Evolutionary conservation across 2,888 invertebrate species (phyloP).

Genomic region (Netelia fuscicornis): DNA sequence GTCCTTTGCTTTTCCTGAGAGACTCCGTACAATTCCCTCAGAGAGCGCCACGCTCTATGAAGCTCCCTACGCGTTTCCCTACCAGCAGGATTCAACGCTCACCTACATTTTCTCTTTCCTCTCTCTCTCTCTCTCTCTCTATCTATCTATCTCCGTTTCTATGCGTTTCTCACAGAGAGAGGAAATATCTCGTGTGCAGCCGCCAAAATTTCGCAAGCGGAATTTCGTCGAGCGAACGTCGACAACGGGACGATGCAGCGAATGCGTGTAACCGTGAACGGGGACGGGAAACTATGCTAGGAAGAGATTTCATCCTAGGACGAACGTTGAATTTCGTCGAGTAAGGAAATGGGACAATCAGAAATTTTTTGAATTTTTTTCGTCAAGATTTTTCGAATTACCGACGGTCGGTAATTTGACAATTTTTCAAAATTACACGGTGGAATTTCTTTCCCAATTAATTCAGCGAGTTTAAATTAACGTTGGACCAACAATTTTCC

Average conservation of each 20-base stretch:
- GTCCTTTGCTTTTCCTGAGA: not conserved
- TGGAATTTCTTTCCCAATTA: not conserved
- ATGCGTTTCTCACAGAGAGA: constrained; percentile 11
- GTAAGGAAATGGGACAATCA: not conserved
- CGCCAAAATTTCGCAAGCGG: constrained; percentile 48
- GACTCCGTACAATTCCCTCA: not conserved
- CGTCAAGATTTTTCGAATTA: not conserved
- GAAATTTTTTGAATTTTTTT: constrained; percentile 38
- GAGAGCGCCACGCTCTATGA: constrained; percentile 18
- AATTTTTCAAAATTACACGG: not conserved
- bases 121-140: constrained; percentile 20
- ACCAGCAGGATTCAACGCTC: constrained; percentile 48
- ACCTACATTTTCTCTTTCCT: constrained; percentile 57
- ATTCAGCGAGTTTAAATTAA: not conserved
- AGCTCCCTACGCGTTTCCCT: constrained; percentile 11
- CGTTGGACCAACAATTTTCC: constrained; percentile 1
- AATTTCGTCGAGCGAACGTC: constrained; percentile 48
- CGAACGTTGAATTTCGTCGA: constrained; percentile 33
- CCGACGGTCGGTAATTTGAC: not conserved
- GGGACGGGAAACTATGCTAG: constrained; percentile 4
- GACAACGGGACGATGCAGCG: constrained; percentile 11
- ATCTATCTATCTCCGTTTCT: not conserved
- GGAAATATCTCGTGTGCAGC: constrained; percentile 66
- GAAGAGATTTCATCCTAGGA: constrained; percentile 51
- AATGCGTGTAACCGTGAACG: constrained; percentile 23